These are phyloP conservation scores for Busseola fusca DNA, from an alignment of 2,888 invertebrate genomes.

Conservation along the genomic window DNA sequence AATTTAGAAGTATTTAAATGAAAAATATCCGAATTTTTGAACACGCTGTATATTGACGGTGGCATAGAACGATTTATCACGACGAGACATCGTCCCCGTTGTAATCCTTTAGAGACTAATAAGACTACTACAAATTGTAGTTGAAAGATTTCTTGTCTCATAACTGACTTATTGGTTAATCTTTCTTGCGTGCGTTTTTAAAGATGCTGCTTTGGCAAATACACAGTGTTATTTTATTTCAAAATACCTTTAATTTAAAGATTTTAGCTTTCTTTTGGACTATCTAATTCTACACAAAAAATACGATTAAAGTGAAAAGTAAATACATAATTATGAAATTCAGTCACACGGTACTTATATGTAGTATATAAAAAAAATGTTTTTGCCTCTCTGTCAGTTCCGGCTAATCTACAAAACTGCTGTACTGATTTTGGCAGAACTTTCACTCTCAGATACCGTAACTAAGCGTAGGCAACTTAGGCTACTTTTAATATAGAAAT, in stretches of 20 bases:
- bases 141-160: constrained; percentile 37
- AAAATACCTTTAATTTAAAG: neutral
- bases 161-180: constrained; percentile 37
- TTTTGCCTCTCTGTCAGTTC: neutral
- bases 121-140: constrained; percentile 49
- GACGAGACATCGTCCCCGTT: constrained; percentile 38
- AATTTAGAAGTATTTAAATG: too few species aligned
- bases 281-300: neutral
- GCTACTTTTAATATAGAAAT: neutral
- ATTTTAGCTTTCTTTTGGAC: neutral
- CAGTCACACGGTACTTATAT: too few species aligned
- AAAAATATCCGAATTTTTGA: neutral
- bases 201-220: neutral
- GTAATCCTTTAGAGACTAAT: constrained; percentile 57
- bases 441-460: neutral
- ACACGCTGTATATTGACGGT: constrained; percentile 33
- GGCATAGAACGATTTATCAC: constrained; percentile 51
- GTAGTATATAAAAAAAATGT: neutral
- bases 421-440: neutral
- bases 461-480: neutral
- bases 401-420: neutral
- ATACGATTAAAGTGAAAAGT: too few species aligned
- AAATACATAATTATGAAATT: too few species aligned
- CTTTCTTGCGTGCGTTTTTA: constrained; percentile 17
- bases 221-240: neutral